Base-by-base conservation (phyloP, 2,888 invertebrate species). In the Scaptomyza cyrtandrae region DNA sequence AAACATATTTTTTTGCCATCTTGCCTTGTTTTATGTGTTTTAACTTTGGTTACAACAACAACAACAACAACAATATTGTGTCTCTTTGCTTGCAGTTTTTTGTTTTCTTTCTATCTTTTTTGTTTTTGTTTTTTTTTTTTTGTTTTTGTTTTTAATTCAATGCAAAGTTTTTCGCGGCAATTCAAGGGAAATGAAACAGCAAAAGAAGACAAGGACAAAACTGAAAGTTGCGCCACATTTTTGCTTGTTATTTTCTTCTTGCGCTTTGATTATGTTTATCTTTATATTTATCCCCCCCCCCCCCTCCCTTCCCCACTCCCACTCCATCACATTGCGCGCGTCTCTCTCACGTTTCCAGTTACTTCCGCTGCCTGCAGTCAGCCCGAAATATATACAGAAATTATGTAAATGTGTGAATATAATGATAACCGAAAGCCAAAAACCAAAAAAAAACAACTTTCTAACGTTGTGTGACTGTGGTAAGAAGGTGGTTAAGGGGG, bases 381-480 rank as follows among this genome's bases (percentile, higher is more conserved):
- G 5, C 66, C 49, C n/a, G 41, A 45, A 55, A 65, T 14, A 39
- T 45, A 48, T 75, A 75, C 71, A 71, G 71, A 87, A 81, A 84
- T 85, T 85, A 87, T 84, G 82, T 75, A 87, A 84, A 84, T 84
- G 77, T 84, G 77, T 86, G 68, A 74, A 84, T 84, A 83, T 86
- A 83, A 86, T 83, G 81, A 81, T 86, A 83, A 76, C 69, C 48
- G 67, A 62, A 62, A 77, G 66, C 61, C 39, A 27, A 66, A 63
- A 69, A 63, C 61, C 57, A 49, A 57, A 53, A 44, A 37, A 16
- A 4, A 24, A 24, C 31, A 48, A 48, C 31, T 31, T 39, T 33
- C 57, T n/a, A 61, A 41, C 41, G 7, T 41, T 41, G 55, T 3
- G 5, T 6, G 50, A 37, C 43, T 49, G 61, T 31, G 19, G 63